Evolutionary conservation across 53 echinoderm and acorn worm genomes (phyloP), one percentile per base, ranked within the genome.

Genomic region (Astropecten irregularis): DNA sequence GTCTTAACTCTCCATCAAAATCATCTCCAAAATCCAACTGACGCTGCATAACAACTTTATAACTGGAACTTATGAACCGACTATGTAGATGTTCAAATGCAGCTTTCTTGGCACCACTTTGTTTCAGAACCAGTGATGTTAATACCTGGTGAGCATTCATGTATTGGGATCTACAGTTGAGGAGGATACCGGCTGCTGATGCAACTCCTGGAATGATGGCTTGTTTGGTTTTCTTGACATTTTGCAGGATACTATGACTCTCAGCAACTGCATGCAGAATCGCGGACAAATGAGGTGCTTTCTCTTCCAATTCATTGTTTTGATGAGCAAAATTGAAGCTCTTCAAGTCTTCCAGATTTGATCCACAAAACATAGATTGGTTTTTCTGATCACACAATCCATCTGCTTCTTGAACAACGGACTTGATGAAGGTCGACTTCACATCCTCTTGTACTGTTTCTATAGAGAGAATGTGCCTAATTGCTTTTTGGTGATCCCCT

Each of bases 111-210:
- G 68, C 46, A 68, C 21, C 23, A 44, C 68, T 68, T 19, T 70
- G 70, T 27, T 49, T 48, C 14, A 48, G 33, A 48, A 49, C 70
- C 7, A 70, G 49, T 49, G 70, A 70, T 0, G 70, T 70, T 27
- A 70, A 28, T 19, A 70, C 70, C 29, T 70, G 70, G 18, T 73
- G 73, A 36, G 73, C 22, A 38, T 73, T 73, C 73, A 73, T 73
- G n/a, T 54, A 15, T 38, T 33, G 54, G n/a, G 73, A 73, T 9
- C 73, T 39, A 55, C 73, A 73, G 21, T 73, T 73, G 5, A 73
- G 39, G n/a, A 73, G 53, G n/a, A 73, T 73, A 8, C 35, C 73
- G 36, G 55, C 73, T 53, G 73, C 73, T 54, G 73, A 32, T 36
- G 55, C 54, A 3, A 73, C 30, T 53, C 73, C 73, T 21, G 73